A percentile compares a stretch with the other conserved stretches of the same genome.
phyloP scores from a whole-genome alignment of 2,113 vertebrate species.

The Elephas maximus region DNA sequence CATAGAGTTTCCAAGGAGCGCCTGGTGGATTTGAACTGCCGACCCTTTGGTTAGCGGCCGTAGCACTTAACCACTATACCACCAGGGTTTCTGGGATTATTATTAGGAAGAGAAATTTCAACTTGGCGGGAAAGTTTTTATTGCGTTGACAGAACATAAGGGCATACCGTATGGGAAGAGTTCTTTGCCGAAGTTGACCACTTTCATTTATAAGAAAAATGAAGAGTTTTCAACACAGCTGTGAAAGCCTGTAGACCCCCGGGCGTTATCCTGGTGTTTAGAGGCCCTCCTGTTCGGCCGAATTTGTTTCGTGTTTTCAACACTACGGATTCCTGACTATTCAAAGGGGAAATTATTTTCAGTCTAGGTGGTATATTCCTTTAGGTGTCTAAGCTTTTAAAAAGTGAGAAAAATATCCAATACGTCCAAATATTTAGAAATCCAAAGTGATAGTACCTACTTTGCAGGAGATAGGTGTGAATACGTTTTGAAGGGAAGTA shows the following conservation, averaged over 20 bases:
- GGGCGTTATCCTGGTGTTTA: background rate
- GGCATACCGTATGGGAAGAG: background rate
- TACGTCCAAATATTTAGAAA: background rate
- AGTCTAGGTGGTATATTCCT: background rate
- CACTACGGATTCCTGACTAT: background rate
- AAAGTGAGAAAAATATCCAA: background rate
- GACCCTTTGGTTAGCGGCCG: no score
- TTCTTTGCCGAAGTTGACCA: conserved; percentile 45
- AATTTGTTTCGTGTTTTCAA: background rate
- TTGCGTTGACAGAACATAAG: background rate
- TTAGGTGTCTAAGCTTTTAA: conserved; percentile 42
- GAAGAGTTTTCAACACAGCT: conserved; percentile 17
- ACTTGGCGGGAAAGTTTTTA: conserved; percentile 48
- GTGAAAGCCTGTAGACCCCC: background rate
- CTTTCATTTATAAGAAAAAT: conserved; percentile 23
- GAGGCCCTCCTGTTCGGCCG: background rate
- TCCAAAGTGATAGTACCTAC: background rate
- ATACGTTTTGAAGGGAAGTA: background rate
- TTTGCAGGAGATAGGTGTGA: background rate
- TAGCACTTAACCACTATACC: no score
- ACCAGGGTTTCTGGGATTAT: background rate
- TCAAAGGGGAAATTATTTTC: background rate
- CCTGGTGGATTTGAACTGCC: no score
- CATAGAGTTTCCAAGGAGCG: no score
- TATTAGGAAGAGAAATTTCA: background rate